Evolutionary conservation across 1,140 invertebrate genomes (phyloP).

Genomic region (Augochlora pura): DNA sequence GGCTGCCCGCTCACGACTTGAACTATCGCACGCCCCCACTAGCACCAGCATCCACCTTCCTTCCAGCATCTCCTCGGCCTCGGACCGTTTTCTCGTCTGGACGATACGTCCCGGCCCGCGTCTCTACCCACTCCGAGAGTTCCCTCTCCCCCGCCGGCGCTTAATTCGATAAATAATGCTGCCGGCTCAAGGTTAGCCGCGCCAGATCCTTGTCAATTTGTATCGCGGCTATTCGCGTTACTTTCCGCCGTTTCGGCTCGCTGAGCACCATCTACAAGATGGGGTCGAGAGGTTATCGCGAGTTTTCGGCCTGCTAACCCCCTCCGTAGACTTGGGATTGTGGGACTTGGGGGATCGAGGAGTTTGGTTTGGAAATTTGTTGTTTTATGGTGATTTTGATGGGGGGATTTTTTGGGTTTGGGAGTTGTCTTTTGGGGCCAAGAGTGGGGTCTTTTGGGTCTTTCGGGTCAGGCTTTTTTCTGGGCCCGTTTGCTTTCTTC

Average conservation of each 20-base stretch:
- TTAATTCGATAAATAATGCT: conserved; percentile 68
- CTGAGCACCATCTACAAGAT: too few relatives aligned
- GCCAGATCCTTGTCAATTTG: conserved; percentile 51
- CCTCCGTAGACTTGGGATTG: too few relatives aligned
- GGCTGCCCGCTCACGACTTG: conserved; percentile 80
- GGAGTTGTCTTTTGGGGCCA: too few relatives aligned
- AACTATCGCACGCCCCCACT: conserved; percentile 81
- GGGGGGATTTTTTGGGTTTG: too few relatives aligned
- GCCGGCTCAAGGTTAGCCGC: conserved; percentile 64
- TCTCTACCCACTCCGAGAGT: conserved; percentile 62
- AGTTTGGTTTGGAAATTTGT: too few relatives aligned
- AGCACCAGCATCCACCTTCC: conserved; percentile 78
- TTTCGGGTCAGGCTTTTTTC: too few relatives aligned
- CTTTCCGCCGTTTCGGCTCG: not conserved
- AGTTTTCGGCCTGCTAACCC: too few relatives aligned
- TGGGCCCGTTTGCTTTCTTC: too few relatives aligned
- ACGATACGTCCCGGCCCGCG: conserved; percentile 60
- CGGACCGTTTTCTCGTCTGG: conserved; percentile 69
- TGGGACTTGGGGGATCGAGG: too few relatives aligned
- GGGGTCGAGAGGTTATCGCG: too few relatives aligned
- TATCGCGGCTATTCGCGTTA: conserved; percentile 30
- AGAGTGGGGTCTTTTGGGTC: too few relatives aligned
- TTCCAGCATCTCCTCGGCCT: conserved; percentile 65
- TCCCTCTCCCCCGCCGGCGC: conserved; percentile 58
- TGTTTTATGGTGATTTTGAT: too few relatives aligned